phyloP scores from a whole-genome alignment of 1,140 invertebrate species.

The Pentalonia nigronervosa region DNA sequence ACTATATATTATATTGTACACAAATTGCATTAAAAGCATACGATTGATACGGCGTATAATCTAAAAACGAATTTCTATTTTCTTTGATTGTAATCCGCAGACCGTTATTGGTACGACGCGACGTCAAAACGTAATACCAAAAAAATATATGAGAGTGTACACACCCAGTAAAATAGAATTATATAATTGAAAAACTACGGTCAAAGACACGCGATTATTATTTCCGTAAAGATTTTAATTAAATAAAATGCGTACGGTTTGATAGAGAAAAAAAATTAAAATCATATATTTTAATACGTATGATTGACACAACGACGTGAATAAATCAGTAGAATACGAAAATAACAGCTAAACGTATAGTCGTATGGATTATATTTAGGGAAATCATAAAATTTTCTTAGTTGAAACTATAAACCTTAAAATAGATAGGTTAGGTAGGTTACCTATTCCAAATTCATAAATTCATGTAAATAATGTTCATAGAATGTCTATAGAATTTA shows the following conservation, averaged over 20 bases:
- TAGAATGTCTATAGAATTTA: too few species aligned
- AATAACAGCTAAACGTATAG: not conserved
- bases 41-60: not conserved
- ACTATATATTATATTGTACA: not conserved
- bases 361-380: too few species aligned
- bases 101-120: not conserved
- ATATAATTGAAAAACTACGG: not conserved
- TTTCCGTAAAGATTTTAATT: not conserved
- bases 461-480: too few species aligned
- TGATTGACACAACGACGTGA: not conserved
- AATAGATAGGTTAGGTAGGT: too few species aligned
- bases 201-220: conserved; percentile 3
- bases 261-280: not conserved
- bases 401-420: not conserved
- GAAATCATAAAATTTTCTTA: not conserved
- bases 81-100: conserved; percentile 12
- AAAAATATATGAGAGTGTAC: not conserved
- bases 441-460: too few species aligned
- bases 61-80: not conserved
- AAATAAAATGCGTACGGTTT: not conserved
- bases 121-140: not conserved
- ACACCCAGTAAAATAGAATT: not conserved
- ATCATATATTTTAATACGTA: not conserved
- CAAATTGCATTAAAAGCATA: not conserved
- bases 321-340: not conserved